phyloP scores from a whole-genome alignment of 2,888 invertebrate genomes.

The Proisotoma minuta region DNA sequence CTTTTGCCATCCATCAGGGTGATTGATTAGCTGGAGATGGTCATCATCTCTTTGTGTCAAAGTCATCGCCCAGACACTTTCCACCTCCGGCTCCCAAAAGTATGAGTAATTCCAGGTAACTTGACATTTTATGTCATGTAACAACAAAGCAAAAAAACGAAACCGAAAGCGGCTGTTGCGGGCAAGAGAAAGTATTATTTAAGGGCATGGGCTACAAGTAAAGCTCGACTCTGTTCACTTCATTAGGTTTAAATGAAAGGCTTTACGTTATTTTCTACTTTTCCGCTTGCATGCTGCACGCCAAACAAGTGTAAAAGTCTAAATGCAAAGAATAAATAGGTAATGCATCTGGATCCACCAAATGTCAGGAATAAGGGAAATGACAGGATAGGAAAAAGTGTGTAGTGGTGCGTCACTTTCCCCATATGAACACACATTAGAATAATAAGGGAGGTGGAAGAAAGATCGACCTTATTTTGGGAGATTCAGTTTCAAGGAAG shows the following conservation, averaged over 20 bases:
- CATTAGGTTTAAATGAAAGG: constrained; percentile 14
- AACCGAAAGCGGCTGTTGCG: too few relatives aligned
- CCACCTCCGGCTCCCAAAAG: too few relatives aligned
- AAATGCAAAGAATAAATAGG: constrained; percentile 3
- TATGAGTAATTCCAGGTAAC: too few relatives aligned
- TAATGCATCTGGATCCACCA: too few relatives aligned
- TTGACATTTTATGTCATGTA: too few relatives aligned
- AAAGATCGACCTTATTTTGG: not conserved
- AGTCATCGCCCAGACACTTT: not conserved
- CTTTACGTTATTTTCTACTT: constrained; percentile 4
- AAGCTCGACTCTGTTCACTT: not conserved
- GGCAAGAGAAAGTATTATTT: too few relatives aligned
- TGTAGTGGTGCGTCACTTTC: too few relatives aligned
- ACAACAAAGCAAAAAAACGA: too few relatives aligned
- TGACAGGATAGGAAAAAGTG: too few relatives aligned
- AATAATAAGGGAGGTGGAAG: not conserved
- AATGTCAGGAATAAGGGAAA: too few relatives aligned
- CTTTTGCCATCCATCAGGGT: not conserved
- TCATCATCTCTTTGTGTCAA: not conserved
- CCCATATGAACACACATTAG: too few relatives aligned
- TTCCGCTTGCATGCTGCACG: constrained; percentile 17
- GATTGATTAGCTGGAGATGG: not conserved
- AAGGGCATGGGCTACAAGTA: too few relatives aligned
- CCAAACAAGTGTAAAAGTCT: constrained; percentile 8
- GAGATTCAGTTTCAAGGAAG: constrained; percentile 8